Evolutionary conservation across 2,888 invertebrate genomes (phyloP).

Genomic region (Leucoma salicis): DNA sequence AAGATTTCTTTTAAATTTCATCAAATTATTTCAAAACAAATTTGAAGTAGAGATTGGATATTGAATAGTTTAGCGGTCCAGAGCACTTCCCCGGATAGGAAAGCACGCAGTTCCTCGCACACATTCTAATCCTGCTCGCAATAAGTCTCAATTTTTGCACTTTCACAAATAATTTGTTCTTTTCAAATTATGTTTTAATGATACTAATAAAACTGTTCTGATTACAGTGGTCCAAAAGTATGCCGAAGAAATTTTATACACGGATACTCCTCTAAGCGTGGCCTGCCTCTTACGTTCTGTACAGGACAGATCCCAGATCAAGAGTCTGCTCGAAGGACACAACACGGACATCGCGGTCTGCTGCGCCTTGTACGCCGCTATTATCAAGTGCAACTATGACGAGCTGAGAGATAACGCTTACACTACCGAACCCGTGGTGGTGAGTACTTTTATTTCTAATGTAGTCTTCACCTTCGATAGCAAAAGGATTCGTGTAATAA

Average conservation of each 20-base stretch:
- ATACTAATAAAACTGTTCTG: too few relatives aligned
- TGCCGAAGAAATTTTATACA: conserved; percentile 54
- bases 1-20: too few relatives aligned
- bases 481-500: too few relatives aligned
- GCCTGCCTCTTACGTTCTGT: conserved; percentile 48
- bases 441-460: conserved; percentile 17
- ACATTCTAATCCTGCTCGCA: too few relatives aligned
- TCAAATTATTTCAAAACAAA: too few relatives aligned
- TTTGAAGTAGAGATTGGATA: too few relatives aligned
- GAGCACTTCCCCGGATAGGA: too few relatives aligned
- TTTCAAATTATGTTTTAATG: too few relatives aligned
- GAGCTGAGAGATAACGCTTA: conserved; percentile 57
- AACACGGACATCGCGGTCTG: conserved; percentile 40
- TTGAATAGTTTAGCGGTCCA: too few relatives aligned
- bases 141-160: too few relatives aligned
- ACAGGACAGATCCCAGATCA: conserved; percentile 12
- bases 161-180: too few relatives aligned
- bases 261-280: conserved; percentile 60
- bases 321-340: conserved; percentile 18
- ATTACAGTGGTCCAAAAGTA: conserved; percentile 58
- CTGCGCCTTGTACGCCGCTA: conserved; percentile 58
- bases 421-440: conserved; percentile 46
- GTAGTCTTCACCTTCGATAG: background rate
- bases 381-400: conserved; percentile 48
- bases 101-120: too few relatives aligned